phyloP scores from a whole-genome alignment of 2,797 vertebrate genomes.

The Pogonophryne albipinna region DNA sequence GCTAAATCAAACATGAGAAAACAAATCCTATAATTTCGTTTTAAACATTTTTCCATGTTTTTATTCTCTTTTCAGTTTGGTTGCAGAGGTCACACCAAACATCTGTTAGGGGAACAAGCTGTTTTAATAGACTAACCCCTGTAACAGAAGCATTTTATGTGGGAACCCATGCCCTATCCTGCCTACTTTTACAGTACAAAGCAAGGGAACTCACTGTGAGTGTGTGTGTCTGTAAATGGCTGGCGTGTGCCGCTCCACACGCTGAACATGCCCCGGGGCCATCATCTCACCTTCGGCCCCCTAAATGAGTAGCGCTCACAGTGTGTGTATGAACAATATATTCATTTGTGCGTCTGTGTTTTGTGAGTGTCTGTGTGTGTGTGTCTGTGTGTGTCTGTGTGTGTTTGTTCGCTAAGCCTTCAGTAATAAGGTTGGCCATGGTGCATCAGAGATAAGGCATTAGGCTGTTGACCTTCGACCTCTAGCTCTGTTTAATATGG shows the following conservation, averaged over 20 bases:
- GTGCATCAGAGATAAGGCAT: slow-evolving; percentile 86
- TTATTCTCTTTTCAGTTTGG: slow-evolving; percentile 3
- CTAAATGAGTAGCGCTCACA: slow-evolving; percentile 41
- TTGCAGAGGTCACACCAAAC: slow-evolving; percentile 36
- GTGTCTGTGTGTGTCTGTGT: slow-evolving; percentile 50
- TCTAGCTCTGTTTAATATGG: slow-evolving; percentile 74
- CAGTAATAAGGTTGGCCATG: slow-evolving; percentile 80
- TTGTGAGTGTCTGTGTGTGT: slow-evolving; percentile 34
- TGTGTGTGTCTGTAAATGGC: slow-evolving; percentile 25
- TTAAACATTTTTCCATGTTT: neutral
- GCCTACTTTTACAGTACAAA: slow-evolving; percentile 1
- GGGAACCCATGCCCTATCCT: slow-evolving; percentile 6
- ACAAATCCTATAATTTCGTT: neutral
- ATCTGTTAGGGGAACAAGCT: slow-evolving; percentile 25
- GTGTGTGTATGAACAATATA: slow-evolving; percentile 58
- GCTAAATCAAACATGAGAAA: neutral
- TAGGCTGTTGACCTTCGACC: slow-evolving; percentile 81
- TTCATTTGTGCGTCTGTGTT: slow-evolving; percentile 57
- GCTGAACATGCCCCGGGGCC: slow-evolving; percentile 82
- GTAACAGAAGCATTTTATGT: slow-evolving; percentile 42
- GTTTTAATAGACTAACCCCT: slow-evolving; percentile 41
- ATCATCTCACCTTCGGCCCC: slow-evolving; percentile 77
- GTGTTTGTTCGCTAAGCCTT: slow-evolving; percentile 75
- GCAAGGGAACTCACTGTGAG: neutral
- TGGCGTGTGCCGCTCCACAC: slow-evolving; percentile 52